phyloP scores from a whole-genome alignment of 37 sponge, comb jelly and placozoan species.

The Hormiphora californensis region DNA sequence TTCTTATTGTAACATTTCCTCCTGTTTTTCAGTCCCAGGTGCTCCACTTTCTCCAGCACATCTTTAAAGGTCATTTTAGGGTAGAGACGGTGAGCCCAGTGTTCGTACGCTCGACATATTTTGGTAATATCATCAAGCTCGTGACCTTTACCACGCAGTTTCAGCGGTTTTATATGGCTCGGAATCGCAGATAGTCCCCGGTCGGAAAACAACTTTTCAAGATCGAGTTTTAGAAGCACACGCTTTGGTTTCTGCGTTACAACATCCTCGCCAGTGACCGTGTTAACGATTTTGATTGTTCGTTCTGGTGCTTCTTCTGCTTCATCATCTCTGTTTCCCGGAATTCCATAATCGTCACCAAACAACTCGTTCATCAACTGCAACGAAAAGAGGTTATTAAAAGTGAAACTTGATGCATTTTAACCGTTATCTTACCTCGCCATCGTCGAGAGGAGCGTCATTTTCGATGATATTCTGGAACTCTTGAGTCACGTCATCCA shows the following conservation, averaged over 20 bases:
- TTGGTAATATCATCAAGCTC: conserved; percentile 48
- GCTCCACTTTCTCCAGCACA: conserved; percentile 34
- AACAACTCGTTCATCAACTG: no score
- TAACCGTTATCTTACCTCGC: no score
- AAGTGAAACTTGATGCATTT: no score
- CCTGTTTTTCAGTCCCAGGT: conserved; percentile 37
- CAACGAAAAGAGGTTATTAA: no score
- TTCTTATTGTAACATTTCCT: conserved; percentile 11
- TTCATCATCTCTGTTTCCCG: no score
- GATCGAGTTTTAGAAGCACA: conserved; percentile 14
- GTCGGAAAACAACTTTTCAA: conserved; percentile 46
- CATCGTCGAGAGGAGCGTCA: no score
- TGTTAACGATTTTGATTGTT: conserved; percentile 21
- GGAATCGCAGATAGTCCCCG: conserved; percentile 43
- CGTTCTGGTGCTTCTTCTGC: background rate
- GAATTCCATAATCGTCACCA: no score
- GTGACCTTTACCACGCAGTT: conserved; percentile 26
- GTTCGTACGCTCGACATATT: conserved; percentile 40
- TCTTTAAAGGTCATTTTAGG: conserved; percentile 49
- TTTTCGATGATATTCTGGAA: no score
- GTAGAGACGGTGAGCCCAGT: conserved; percentile 44
- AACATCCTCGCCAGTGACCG: background rate
- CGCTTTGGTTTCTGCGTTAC: conserved; percentile 25
- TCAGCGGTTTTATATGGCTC: background rate
- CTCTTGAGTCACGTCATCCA: no score